A percentile compares a stretch with the other conserved stretches of the same genome.
Conservation (phyloP, 2,888 invertebrate genomes). For the Drosophila demipolita region DNA sequence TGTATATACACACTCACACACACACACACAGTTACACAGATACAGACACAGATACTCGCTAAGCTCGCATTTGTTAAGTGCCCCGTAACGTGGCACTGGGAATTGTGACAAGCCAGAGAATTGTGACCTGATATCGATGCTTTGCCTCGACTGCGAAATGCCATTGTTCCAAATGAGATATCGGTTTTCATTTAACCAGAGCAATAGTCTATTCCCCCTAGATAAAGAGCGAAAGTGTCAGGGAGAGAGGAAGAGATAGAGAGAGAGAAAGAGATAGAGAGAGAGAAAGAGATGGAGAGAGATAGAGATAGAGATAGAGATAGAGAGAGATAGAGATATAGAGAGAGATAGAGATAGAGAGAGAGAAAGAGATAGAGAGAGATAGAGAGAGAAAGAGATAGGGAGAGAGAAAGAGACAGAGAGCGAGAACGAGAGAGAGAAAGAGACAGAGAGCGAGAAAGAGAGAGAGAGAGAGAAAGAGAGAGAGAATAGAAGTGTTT, state of each 20-base stretch:
- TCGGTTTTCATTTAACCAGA: constrained; percentile 26
- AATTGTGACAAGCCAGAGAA: constrained; percentile 22
- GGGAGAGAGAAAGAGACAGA: background rate
- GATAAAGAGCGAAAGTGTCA: background rate
- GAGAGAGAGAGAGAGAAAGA: background rate
- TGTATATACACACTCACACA: constrained; percentile 10
- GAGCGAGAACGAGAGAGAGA: too few species aligned
- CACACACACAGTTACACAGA: constrained; percentile 15
- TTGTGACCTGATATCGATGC: constrained; percentile 44
- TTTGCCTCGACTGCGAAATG: constrained; percentile 15
- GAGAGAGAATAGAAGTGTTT: background rate
- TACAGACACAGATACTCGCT: constrained; percentile 8
- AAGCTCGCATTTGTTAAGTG: constrained; percentile 15
- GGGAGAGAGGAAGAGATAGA: background rate
- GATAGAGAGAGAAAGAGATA: background rate
- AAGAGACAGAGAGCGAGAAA: background rate
- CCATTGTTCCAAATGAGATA: constrained; percentile 32
- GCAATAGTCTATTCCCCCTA: constrained; percentile 3
- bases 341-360: background rate
- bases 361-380: too few species aligned
- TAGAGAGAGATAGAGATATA: background rate
- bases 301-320: too few species aligned
- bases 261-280: background rate
- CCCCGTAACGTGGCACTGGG: background rate
- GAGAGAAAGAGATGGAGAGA: too few species aligned